phyloP scores from a whole-genome alignment of 2,797 vertebrate genomes.

The Eulemur coronatus region DNA sequence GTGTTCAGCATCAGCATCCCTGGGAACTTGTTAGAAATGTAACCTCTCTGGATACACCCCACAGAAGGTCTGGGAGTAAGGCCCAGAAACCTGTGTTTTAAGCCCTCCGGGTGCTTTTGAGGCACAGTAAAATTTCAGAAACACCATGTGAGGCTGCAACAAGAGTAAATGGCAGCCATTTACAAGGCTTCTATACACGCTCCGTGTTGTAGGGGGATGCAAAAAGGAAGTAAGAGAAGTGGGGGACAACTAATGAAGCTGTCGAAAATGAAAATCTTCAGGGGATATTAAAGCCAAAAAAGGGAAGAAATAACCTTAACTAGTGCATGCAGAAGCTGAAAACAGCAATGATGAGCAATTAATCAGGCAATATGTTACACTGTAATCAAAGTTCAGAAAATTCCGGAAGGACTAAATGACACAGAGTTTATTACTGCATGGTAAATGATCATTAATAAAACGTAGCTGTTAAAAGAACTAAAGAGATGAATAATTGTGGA shows the following conservation, averaged over 20 bases:
- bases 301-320: conserved; percentile 55
- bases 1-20: background rate
- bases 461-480: conserved; percentile 33
- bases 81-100: background rate
- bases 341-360: conserved; percentile 47
- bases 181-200: background rate
- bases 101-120: background rate
- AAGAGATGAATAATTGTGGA: conserved; percentile 32
- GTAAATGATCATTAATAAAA: conserved; percentile 66
- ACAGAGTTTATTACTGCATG: conserved; percentile 51
- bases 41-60: background rate
- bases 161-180: background rate
- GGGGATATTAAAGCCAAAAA: conserved; percentile 44
- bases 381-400: conserved; percentile 64
- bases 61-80: background rate
- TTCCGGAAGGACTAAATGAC: conserved; percentile 70
- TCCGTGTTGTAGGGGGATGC: background rate
- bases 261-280: conserved; percentile 39
- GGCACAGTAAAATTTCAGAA: background rate
- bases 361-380: conserved; percentile 57
- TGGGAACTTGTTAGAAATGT: background rate
- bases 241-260: background rate
- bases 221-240: background rate
- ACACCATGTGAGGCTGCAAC: background rate
- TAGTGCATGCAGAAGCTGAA: conserved; percentile 42